Base-by-base conservation (phyloP, 1,140 invertebrate genomes). In the Druon quercuslanigerum region DNA sequence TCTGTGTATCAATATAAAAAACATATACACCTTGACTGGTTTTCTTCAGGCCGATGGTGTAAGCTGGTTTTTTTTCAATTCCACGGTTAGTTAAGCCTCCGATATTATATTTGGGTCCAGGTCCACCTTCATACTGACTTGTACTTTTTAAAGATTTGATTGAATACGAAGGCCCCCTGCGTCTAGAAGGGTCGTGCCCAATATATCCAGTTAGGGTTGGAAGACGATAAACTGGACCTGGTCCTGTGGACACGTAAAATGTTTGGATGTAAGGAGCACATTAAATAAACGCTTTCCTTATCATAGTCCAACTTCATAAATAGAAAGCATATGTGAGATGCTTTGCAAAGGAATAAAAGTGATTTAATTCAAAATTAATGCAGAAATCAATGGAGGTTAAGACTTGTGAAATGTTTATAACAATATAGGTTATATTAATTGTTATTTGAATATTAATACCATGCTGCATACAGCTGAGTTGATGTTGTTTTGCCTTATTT, bases 201-300 rank as follows among this genome's bases (percentile, higher is more conserved):
- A 85, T 70, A 20, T 89, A 90, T 12, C 91, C 92, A 51, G 88
- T 85, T 51, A 90, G 77, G 9, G 86, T 74, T 60, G 86, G 87
- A 19, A 92, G 75, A 73, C 78, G 82, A 70, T 92, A 92, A 13
- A 81, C 84, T 50, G 91, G 92, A 6, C 91, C 91, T 73, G 91
- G 91, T 56, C 91, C 91, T 92, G 51, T 54, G 66, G 20, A 82
- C 40, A 46, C 7, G 9, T 46, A 8, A 5, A 46, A 46, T 9
- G 8, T 40, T 40, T 40, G 3, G 1, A 40, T 40, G 40, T 40
- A 40, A 2, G 40, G 6, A 40, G 40, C 40, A 40, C 40, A 5
- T 40, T 40, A 40, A 40, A 7, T 6, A 9, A 40, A 40, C 40
- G 8, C 40, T 40, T 25, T 3, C 25, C 25, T 25, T 25, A 25